Percentiles rank a stretch among this genome's conserved stretches.
These are phyloP conservation scores for Phylloscopus trochiloides DNA, from an alignment of 2,113 vertebrate genomes.

Conservation along the genomic window DNA sequence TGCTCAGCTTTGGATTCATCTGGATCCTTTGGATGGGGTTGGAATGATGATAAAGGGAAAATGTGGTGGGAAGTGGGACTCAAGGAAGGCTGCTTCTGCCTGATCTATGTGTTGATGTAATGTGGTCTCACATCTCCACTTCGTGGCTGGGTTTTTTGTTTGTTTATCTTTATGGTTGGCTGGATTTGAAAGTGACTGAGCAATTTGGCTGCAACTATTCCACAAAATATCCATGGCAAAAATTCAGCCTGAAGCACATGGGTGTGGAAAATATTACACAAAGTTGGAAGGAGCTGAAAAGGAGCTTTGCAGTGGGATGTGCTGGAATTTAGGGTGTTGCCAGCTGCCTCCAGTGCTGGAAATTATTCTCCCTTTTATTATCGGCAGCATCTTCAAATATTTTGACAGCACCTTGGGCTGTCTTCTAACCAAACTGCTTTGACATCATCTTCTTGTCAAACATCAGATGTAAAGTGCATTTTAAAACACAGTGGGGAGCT, in stretches of 20 bases:
- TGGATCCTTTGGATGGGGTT: neutral
- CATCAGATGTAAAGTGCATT: neutral
- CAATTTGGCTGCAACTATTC: neutral
- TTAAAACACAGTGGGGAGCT: neutral
- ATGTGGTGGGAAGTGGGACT: neutral
- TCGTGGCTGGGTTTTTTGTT: neutral
- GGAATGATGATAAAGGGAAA: neutral
- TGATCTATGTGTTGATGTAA: fast-evolving
- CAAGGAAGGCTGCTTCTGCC: neutral
- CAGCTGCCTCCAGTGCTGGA: neutral
- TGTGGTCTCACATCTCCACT: fast-evolving
- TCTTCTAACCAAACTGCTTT: neutral
- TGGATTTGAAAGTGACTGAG: neutral
- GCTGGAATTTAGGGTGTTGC: neutral
- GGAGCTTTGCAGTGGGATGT: neutral
- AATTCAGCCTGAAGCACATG: neutral
- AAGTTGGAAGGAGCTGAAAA: neutral
- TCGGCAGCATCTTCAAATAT: neutral
- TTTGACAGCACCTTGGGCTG: neutral
- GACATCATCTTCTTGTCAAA: neutral
- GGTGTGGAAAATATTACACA: neutral
- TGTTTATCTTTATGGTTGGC: neutral
- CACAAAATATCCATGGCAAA: neutral
- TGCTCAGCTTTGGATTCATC: neutral
- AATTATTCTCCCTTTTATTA: neutral